Evolutionary conservation across 2,113 vertebrate species (phyloP).

Genomic region (Paramormyrops kingsleyae): DNA sequence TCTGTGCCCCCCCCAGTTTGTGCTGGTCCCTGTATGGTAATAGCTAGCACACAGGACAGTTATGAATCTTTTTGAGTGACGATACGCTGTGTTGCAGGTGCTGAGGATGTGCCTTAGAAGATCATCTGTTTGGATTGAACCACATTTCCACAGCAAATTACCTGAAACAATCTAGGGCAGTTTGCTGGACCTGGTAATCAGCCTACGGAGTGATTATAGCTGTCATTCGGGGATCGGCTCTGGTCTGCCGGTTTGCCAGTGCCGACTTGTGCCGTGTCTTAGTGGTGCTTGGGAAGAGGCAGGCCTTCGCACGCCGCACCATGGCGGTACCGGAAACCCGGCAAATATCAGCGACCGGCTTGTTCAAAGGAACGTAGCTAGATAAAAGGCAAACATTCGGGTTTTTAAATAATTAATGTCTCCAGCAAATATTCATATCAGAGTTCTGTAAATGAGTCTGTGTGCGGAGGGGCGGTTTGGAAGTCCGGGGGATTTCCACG

Average conservation of each 20-base stretch:
- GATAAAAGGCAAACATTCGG: constrained; percentile 10
- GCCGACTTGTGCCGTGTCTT: neutral
- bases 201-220: neutral
- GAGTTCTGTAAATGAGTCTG: neutral
- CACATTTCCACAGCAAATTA: neutral
- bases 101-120: neutral
- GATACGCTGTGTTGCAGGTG: neutral
- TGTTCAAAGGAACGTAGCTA: neutral
- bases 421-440: neutral
- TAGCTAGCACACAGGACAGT: neutral
- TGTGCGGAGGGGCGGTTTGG: neutral
- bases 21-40: neutral
- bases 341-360: neutral
- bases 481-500: neutral
- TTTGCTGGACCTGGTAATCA: neutral
- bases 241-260: neutral
- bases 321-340: neutral
- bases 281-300: neutral
- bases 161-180: neutral
- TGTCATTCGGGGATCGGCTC: neutral
- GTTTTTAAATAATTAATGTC: constrained; percentile 7
- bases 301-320: neutral
- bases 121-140: neutral
- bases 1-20: neutral
- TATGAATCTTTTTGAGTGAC: neutral